phyloP scores from a whole-genome alignment of 1,140 invertebrate species.

The Calephelis nemesis region DNA sequence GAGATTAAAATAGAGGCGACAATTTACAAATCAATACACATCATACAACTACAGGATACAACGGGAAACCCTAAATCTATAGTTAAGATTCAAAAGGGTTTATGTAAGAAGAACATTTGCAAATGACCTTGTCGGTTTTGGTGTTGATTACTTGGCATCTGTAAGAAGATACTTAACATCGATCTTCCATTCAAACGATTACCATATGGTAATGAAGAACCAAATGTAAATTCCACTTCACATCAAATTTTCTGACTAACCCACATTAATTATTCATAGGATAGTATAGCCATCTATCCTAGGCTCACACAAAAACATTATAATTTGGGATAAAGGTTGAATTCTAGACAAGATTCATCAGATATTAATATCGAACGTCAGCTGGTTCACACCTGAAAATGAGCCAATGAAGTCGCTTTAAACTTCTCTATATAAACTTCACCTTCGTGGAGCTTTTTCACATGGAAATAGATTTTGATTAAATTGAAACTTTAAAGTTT shows the following conservation, averaged over 20 bases:
- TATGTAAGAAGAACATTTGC: no score
- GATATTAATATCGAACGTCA: constrained; percentile 16
- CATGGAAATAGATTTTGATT: not conserved
- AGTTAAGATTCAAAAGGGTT: no score
- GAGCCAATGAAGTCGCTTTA: constrained; percentile 9
- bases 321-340: constrained; percentile 4
- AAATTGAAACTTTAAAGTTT: not conserved
- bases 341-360: constrained; percentile 9
- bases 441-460: constrained; percentile 10
- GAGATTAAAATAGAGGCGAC: no score
- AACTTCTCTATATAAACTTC: constrained; percentile 20
- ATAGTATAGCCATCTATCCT: not conserved
- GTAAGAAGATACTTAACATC: no score
- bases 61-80: no score
- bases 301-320: not conserved
- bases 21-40: no score
- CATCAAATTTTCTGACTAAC: not conserved
- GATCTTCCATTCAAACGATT: no score
- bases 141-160: no score
- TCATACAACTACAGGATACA: no score
- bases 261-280: not conserved
- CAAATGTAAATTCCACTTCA: not conserved
- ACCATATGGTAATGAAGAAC: not conserved
- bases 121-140: no score
- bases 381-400: constrained; percentile 11